Base-by-base conservation (phyloP, 1,140 invertebrate genomes). In the Atopsyche davidsoni region DNA sequence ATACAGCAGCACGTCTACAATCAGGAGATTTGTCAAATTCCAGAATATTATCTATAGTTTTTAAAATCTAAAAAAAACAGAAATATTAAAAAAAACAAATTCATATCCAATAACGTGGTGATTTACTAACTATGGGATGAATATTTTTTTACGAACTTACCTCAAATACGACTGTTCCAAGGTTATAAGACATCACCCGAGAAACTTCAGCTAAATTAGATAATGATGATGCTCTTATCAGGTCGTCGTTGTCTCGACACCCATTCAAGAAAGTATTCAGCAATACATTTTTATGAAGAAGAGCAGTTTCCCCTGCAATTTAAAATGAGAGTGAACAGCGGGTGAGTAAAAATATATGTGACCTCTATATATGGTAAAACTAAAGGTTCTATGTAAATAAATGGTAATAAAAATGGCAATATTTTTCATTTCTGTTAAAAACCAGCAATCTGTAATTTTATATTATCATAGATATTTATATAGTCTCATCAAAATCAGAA, bases 121-220 rank as follows among this genome's bases (percentile, higher is more conserved):
- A 28, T 7, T 7, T 28, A 7, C n/a, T 28, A 6, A 28, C 25
- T 7, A 7, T 28, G 25, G 6, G 6, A 28, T 28, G 6, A 28
- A 42, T 41, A 41, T 41, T 11, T 11, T 9, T 25, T 36, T 42
- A 14, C 19, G 46, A 18, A 60, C 53, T 63, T 69, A 90, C 86
- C 77, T 92, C 89, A 57, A 79, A 79, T 40, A 87, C 67, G 42
- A 86, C 75, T 53, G 76, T 68, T 40, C 83, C 83, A 1, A 93
- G 64, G 61, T 81, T 81, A 61, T 82, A 91, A 38, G 81, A 78
- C 7, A 95, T 65, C 4, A 87, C 73, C 54, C 80, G 76, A 60
- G 85, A 88, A n/a, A 92, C 68, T 72, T 93, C 87, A 1, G 85
- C 90, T 10, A 95, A 69, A 68, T 90, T 91, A 0, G 88, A 90